These are phyloP conservation scores for Petrocephalus schoutedeni DNA, from an alignment of 2,797 vertebrate genomes.

Conservation along the genomic window DNA sequence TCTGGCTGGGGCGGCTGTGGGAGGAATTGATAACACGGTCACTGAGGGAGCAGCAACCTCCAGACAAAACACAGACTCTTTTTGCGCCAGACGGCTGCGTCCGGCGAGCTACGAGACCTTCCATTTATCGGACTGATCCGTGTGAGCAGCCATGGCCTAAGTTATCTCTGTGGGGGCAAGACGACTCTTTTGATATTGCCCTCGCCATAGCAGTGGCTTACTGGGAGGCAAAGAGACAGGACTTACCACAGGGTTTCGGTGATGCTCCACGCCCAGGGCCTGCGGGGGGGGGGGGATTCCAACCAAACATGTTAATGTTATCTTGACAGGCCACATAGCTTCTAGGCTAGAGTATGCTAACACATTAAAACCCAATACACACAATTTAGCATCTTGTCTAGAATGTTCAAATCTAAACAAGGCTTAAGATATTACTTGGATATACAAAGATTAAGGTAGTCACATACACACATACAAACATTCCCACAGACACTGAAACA, in stretches of 20 bases:
- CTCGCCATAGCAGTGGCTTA: background rate
- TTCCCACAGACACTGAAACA: background rate
- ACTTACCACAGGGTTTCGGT: constrained; percentile 67
- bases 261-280: constrained; percentile 62
- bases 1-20: constrained; percentile 64
- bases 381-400: background rate
- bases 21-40: background rate
- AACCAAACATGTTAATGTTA: background rate
- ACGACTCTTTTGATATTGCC: background rate
- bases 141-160: background rate
- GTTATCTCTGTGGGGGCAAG: background rate
- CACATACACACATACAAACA: background rate
- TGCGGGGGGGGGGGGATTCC: constrained; percentile 32
- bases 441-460: background rate
- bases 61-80: background rate
- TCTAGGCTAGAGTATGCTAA: background rate
- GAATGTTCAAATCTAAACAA: background rate
- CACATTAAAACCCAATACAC: background rate
- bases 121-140: background rate
- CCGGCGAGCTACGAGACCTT: background rate
- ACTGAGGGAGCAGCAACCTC: background rate
- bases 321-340: background rate
- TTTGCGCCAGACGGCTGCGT: background rate
- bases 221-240: background rate
- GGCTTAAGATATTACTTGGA: background rate